Evolutionary conservation across 2,797 vertebrate genomes (phyloP), one percentile per base, ranked within the genome.

Genomic region (Rhodeus uyekii): DNA sequence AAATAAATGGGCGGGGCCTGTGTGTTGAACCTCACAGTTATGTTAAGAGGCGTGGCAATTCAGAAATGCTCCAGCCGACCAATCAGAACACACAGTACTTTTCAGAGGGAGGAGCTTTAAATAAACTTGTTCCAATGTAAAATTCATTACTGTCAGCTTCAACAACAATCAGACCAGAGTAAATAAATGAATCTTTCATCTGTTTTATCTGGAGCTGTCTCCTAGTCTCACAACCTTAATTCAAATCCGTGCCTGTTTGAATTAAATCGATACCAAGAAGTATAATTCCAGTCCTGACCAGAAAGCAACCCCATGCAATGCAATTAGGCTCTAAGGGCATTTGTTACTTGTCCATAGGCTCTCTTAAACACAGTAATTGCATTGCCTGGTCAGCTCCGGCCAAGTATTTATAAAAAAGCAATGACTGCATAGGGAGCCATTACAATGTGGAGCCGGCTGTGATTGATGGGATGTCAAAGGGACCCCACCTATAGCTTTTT

Each of bases 331-430:
- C 85, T 86, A 44, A 67, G 77, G 34, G 87, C 88, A 90, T 93
- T 92, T 91, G 89, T 92, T 92, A 83, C 89, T 60, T 88, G 90
- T 90, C 90, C 86, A 86, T 88, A 85, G 89, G 83, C 76, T 58
- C 83, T 67, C 36, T 89, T 78, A 82, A 80, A 85, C 87, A 83
- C 87, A 90, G 86, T 92, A 92, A 93, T 92, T 91, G 91, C 90
- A 89, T 91, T 91, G 90, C 88, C 90, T 88, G 83, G 87, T 75
- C 69, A n/a, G 84, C 67, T 64, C 82, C 80, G 86, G 86, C 85
- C 84, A 90, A 87, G 88, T 93, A 91, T 94, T 94, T 93, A 92
- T 92, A 93, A 92, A 90, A 90, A 91, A 81, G 87, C 88, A 92
- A 93, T 6, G 86, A 87, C 85, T 80, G 89, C 91, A 90, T 81